A percentile compares a stretch with the other conserved stretches of the same genome.
phyloP scores from a whole-genome alignment of 2,797 vertebrate species.

The Sebastes glaucus region DNA sequence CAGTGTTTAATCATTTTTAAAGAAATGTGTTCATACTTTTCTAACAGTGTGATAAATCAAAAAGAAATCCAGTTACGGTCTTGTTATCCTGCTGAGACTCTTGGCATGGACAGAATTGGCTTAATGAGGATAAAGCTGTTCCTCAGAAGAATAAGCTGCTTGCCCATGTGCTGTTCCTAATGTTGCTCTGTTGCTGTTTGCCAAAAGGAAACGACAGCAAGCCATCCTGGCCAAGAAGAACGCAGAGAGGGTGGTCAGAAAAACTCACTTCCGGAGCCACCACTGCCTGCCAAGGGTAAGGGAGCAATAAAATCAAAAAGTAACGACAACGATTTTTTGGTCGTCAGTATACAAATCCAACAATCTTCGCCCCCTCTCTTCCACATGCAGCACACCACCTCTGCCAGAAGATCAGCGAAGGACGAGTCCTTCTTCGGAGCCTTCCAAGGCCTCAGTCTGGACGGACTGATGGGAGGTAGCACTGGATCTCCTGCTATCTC shows the following conservation, averaged over 20 bases:
- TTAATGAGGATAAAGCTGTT: constrained; percentile 53
- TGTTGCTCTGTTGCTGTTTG: constrained; percentile 30
- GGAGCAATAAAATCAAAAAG: neutral
- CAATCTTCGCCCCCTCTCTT: neutral
- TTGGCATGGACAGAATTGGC: constrained; percentile 20
- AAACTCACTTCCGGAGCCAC: constrained; percentile 78
- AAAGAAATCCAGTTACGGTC: neutral
- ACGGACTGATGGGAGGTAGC: constrained; percentile 59
- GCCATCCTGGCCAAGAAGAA: constrained; percentile 80
- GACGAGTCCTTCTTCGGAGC: constrained; percentile 81
- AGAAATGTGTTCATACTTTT: neutral
- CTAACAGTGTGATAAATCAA: neutral
- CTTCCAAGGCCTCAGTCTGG: constrained; percentile 82
- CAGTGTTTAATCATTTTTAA: neutral
- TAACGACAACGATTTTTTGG: neutral
- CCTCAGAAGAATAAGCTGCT: constrained; percentile 57
- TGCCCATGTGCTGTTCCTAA: constrained; percentile 44
- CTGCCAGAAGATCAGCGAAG: constrained; percentile 64
- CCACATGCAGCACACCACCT: constrained; percentile 52
- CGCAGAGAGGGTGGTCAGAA: constrained; percentile 69
- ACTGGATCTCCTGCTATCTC: constrained; percentile 21
- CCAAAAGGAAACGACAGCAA: constrained; percentile 79
- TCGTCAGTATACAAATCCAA: neutral
- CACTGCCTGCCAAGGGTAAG: constrained; percentile 80
- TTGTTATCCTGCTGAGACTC: constrained; percentile 6